Conservation (phyloP, 2,113 vertebrate species). For the Neotragus moschatus region DNA sequence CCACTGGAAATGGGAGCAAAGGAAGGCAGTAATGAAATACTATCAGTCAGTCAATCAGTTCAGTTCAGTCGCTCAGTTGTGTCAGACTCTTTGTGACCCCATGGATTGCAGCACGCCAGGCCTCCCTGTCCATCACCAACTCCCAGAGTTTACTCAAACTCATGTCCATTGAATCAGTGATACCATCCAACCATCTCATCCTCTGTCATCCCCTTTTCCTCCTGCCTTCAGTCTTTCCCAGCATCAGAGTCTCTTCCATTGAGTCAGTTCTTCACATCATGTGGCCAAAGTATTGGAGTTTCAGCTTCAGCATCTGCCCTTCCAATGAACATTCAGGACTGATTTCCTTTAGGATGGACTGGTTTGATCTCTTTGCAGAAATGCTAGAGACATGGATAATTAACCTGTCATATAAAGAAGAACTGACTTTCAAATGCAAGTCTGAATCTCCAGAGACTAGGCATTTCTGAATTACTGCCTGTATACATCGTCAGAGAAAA, state of each 20-base stretch:
- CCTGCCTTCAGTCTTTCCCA: background rate
- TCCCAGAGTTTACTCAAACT: background rate
- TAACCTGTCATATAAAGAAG: background rate
- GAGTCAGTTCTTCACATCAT: rapidly evolving
- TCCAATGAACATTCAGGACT: background rate
- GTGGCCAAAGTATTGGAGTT: background rate
- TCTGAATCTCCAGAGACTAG: background rate
- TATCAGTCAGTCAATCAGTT: background rate
- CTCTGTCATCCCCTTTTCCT: background rate
- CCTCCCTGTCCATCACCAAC: background rate
- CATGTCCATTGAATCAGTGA: background rate
- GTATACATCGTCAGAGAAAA: background rate
- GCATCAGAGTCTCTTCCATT: background rate
- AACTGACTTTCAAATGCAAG: background rate
- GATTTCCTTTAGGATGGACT: background rate
- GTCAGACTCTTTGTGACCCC: background rate
- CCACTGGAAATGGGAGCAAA: background rate
- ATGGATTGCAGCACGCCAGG: background rate
- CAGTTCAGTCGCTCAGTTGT: background rate
- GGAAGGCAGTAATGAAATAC: background rate
- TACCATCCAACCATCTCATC: background rate
- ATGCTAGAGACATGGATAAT: background rate
- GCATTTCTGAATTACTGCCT: background rate
- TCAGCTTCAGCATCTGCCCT: background rate
- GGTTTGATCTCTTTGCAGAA: background rate